Evolutionary conservation across 1,140 invertebrate genomes (phyloP), one percentile per base, ranked within the genome.

Genomic region (Orchesella cincta): DNA sequence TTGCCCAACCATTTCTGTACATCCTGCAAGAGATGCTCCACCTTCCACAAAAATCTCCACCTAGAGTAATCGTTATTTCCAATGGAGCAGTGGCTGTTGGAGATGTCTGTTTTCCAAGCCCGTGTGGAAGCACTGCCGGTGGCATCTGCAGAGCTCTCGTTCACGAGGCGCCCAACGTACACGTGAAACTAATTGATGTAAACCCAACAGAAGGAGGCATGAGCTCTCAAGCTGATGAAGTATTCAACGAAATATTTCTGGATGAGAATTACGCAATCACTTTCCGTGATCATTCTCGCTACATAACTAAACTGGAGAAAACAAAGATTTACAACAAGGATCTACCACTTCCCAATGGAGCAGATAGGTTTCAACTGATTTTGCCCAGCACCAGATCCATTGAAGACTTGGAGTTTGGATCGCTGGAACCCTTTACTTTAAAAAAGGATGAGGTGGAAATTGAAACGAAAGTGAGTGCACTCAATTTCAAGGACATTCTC

Each of bases 401-500:
- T 33, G 12, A 71, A 31, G 67, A 71, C 34, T 36, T 71, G 34
- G 29, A 71, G 29, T 71, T 71, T 71, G 67, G 34, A 12, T 8
- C 8, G 3, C 31, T 31, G 18, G 8, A 28, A 14, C 26, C 31
- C 34, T 31, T 34, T 18, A 18, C 31, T 36, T 29, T 71, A 8
- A 36, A 36, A 16, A 8, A 8, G 12, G 26, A 23, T 31, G 67
- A 71, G 31, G 31, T 71, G 16, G 67, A 71, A 29, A 26, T 71
- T 8, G 26, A 71, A 31, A 29, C 31, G 2, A 71, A 71, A 33
- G 8, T 8, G 3, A 34, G 67, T 29, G 67, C 29, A 3, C 34
- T 71, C 18, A 71, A 71, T 36, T 71, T 71, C 67, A 31, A 36
- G 26, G 67, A 71, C 31, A 34, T 71, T 2, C 34, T 71, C 31